These are phyloP conservation scores for Drosophila kanekoi DNA, from an alignment of 2,888 invertebrate species.

Conservation along the genomic window DNA sequence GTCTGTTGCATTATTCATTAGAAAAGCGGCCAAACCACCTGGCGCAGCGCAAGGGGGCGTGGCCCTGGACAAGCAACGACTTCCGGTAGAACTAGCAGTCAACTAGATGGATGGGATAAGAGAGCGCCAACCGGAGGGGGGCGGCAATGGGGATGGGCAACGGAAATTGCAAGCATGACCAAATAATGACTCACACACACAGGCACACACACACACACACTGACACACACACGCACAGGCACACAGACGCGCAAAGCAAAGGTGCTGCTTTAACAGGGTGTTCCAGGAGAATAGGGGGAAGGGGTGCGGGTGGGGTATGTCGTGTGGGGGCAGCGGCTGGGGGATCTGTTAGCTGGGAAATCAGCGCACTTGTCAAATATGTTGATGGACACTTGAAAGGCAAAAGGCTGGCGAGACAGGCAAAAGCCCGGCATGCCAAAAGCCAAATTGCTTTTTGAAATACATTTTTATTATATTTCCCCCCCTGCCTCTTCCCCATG, in stretches of 20 bases:
- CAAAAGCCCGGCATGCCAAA: conserved; percentile 53
- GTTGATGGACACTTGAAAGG: conserved; percentile 79
- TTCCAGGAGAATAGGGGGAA: background rate
- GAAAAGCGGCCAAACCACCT: conserved; percentile 40
- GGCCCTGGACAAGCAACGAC: conserved; percentile 39
- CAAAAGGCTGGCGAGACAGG: conserved; percentile 44
- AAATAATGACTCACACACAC: conserved; percentile 69
- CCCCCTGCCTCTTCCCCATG: too few species aligned
- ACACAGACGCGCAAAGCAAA: conserved; percentile 16
- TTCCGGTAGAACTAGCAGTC: conserved; percentile 47
- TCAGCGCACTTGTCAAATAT: conserved; percentile 78
- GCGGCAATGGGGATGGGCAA: conserved; percentile 4
- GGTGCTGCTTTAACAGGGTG: conserved; percentile 24
- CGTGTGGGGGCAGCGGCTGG: background rate
- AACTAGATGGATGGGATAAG: conserved; percentile 47
- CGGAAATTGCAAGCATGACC: conserved; percentile 78
- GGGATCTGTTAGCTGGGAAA: conserved; percentile 34
- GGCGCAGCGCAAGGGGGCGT: conserved; percentile 7
- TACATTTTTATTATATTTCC: conserved; percentile 20
- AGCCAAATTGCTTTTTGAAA: conserved; percentile 73
- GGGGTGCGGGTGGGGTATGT: background rate
- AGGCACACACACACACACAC: conserved; percentile 15
- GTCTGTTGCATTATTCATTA: conserved; percentile 61
- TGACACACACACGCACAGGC: conserved; percentile 2
- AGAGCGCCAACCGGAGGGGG: background rate